Percentiles rank a stretch among this genome's conserved stretches.
Evolutionary conservation across 2,797 vertebrate genomes (phyloP).

Genomic region (Propithecus deckenii): DNA sequence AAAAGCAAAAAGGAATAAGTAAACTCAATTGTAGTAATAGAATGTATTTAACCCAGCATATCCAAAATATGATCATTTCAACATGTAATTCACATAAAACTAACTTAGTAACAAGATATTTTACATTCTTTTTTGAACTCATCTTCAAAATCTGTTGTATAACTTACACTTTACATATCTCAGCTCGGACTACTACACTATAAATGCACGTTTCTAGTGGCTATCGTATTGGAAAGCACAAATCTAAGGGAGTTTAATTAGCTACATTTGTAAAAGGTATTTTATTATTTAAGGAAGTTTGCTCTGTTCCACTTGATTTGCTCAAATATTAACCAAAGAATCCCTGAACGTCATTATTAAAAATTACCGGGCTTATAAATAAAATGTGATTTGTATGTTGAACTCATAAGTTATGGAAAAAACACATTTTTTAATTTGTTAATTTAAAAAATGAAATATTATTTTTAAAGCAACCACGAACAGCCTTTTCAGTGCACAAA

Average conservation of each 20-base stretch:
- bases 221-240: fast-evolving
- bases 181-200: fast-evolving
- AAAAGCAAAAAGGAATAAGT: background rate
- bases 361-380: background rate
- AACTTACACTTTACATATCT: background rate
- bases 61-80: background rate
- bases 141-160: background rate
- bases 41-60: background rate
- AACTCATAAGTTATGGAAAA: slow-evolving; percentile 6
- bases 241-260: background rate
- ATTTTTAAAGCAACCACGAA: background rate
- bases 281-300: background rate
- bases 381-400: background rate
- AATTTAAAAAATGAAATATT: background rate
- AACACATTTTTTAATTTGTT: background rate
- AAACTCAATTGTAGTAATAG: background rate
- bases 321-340: slow-evolving; percentile 1
- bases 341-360: background rate
- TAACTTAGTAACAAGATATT: background rate
- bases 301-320: background rate
- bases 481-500: background rate
- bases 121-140: background rate
- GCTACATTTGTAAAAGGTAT: background rate
- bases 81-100: background rate
- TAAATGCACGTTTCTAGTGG: background rate